Evolutionary conservation across 2,113 vertebrate genomes (phyloP).

Genomic region (Xyrauchen texanus): DNA sequence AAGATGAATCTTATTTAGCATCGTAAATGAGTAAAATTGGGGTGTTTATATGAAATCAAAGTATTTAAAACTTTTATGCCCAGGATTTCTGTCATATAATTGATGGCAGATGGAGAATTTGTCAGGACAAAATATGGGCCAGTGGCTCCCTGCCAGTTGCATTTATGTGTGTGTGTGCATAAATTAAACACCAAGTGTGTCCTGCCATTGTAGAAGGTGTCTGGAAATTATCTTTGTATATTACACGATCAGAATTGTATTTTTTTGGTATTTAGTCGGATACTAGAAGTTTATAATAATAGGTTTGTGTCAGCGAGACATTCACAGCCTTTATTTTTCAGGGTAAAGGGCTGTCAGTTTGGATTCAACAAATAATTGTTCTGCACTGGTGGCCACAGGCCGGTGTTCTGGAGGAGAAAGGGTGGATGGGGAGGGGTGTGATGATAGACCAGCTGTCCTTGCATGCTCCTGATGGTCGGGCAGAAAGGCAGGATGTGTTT

Average conservation of each 20-base stretch:
- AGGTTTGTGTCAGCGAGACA: background rate
- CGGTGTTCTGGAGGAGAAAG: background rate
- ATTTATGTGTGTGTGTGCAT: background rate
- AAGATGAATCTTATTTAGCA: background rate
- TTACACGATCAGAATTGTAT: background rate
- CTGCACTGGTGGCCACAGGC: too few species aligned
- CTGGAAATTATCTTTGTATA: background rate
- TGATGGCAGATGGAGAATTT: slow-evolving; percentile 34
- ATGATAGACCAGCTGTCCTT: slow-evolving; percentile 8
- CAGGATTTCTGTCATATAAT: slow-evolving; percentile 17
- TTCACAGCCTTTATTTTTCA: background rate
- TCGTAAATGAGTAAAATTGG: background rate
- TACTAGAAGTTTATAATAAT: background rate
- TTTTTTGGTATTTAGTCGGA: background rate
- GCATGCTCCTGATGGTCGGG: background rate
- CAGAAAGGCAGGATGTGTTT: background rate
- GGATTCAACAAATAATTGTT: slow-evolving; percentile 2
- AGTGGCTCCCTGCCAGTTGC: slow-evolving; percentile 3
- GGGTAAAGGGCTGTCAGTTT: background rate
- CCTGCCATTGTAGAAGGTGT: slow-evolving; percentile 18
- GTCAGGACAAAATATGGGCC: slow-evolving; percentile 30
- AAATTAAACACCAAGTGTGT: slow-evolving; percentile 1
- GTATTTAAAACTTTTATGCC: background rate
- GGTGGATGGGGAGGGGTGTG: background rate
- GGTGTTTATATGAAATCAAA: background rate